phyloP scores from a whole-genome alignment of 2,888 invertebrate genomes.

The Nymphalis c-album region DNA sequence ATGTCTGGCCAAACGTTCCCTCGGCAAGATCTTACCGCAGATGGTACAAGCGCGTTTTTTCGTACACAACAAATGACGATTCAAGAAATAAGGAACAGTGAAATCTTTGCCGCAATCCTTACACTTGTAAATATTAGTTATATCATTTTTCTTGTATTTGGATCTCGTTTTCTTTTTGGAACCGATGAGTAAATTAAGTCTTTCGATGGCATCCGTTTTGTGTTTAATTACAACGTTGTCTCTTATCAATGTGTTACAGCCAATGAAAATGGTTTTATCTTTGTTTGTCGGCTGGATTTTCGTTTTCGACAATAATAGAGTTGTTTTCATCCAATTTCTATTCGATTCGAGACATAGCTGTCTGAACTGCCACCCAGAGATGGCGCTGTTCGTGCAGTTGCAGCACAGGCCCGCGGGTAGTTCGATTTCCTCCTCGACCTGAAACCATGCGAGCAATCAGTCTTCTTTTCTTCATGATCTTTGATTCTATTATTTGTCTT shows the following conservation, averaged over 20 bases:
- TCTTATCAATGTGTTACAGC: conserved; percentile 48
- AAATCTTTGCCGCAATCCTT: conserved; percentile 58
- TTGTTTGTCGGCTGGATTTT: conserved; percentile 39
- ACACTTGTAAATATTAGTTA: conserved; percentile 42
- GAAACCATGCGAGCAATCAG: conserved; percentile 72
- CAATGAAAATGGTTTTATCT: conserved; percentile 54
- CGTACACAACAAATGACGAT: conserved; percentile 58
- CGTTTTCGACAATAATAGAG: conserved; percentile 43
- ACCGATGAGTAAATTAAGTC: conserved; percentile 41
- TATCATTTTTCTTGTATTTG: conserved; percentile 21
- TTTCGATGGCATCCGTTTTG: conserved; percentile 42
- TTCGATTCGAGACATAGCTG: conserved; percentile 54
- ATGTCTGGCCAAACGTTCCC: conserved; percentile 54
- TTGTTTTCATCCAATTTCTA: conserved; percentile 53
- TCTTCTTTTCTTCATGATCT: conserved; percentile 49
- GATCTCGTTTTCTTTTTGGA: conserved; percentile 4
- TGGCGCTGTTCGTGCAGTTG: conserved; percentile 53
- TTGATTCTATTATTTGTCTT: conserved; percentile 3
- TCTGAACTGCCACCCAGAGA: conserved; percentile 54
- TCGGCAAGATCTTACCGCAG: conserved; percentile 53
- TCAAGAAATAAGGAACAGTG: conserved; percentile 47
- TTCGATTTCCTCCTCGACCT: conserved; percentile 60
- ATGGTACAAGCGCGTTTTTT: conserved; percentile 51
- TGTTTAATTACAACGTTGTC: conserved; percentile 40
- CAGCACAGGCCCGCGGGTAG: conserved; percentile 63